Conservation (phyloP, 2,888 invertebrate genomes). For the Galeruca laticollis region DNA sequence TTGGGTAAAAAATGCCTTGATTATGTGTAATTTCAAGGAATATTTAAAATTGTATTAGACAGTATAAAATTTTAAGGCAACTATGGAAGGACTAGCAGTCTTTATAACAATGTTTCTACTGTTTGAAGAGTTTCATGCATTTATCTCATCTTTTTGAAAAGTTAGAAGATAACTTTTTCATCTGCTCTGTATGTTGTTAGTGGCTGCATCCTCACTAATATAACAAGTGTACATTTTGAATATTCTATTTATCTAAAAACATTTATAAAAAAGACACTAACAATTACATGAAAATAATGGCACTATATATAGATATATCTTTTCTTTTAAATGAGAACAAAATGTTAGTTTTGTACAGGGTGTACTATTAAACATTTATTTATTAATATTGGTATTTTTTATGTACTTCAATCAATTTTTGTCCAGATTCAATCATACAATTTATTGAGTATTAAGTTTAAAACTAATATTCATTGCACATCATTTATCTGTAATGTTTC, state of each 20-base stretch:
- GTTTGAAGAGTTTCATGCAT: background rate
- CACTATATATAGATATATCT: conserved; percentile 63
- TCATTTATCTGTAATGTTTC: background rate
- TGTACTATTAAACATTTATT: conserved; percentile 36
- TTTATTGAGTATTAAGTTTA: conserved; percentile 1
- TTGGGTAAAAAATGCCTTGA: background rate
- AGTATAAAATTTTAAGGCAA: conserved; percentile 19
- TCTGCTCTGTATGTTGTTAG: conserved; percentile 57
- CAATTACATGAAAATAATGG: conserved; percentile 68
- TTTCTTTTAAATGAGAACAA: conserved; percentile 54
- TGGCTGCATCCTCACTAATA: conserved; percentile 66
- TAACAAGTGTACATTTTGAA: conserved; percentile 67
- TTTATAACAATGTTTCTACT: conserved; percentile 10
- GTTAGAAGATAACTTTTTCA: conserved; percentile 50
- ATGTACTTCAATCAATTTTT: background rate
- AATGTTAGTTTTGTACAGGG: conserved; percentile 50
- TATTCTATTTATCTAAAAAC: conserved; percentile 67
- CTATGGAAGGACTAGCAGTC: conserved; percentile 1
- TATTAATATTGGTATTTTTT: too few relatives aligned
- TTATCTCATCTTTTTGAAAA: conserved; percentile 22
- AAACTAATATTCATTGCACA: background rate
- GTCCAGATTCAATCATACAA: background rate
- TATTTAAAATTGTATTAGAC: conserved; percentile 1
- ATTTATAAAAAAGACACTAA: conserved; percentile 68
- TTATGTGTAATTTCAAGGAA: background rate